Evolutionary conservation across 2,113 vertebrate species (phyloP).

Genomic region (Callaeas wilsoni): DNA sequence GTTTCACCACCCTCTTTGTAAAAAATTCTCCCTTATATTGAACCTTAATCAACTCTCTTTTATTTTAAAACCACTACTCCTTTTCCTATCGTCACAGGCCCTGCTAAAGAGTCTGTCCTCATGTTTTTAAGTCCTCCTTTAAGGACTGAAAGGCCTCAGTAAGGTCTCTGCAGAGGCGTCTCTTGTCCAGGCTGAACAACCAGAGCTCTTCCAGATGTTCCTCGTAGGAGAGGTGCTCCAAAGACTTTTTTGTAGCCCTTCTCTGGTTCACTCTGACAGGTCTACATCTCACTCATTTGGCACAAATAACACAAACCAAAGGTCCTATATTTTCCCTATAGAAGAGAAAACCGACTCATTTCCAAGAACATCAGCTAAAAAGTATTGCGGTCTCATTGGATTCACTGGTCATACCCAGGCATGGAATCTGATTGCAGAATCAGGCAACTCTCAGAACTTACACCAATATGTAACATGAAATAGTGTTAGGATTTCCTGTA

Average conservation of each 20-base stretch:
- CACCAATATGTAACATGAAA: neutral
- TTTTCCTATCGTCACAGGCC: rapidly evolving
- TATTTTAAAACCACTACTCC: neutral
- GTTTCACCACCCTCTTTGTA: neutral
- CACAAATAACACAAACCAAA: neutral
- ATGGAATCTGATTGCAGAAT: neutral
- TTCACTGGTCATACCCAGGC: neutral
- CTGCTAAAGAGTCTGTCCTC: neutral
- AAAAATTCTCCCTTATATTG: neutral
- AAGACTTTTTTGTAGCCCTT: rapidly evolving
- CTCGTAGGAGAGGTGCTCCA: neutral
- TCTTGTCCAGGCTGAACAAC: neutral
- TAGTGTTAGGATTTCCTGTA: neutral
- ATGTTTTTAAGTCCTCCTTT: neutral
- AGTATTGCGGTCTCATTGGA: neutral
- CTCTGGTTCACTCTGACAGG: neutral
- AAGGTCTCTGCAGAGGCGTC: rapidly evolving
- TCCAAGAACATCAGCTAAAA: neutral
- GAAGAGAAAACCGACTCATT: neutral
- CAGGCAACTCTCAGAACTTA: neutral
- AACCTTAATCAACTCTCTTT: neutral
- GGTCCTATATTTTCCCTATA: neutral
- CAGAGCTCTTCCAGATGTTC: neutral
- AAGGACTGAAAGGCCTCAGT: rapidly evolving
- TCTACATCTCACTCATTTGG: neutral